Evolutionary conservation across 2,888 invertebrate genomes (phyloP).

Genomic region (Acrocyrtus sp.): DNA sequence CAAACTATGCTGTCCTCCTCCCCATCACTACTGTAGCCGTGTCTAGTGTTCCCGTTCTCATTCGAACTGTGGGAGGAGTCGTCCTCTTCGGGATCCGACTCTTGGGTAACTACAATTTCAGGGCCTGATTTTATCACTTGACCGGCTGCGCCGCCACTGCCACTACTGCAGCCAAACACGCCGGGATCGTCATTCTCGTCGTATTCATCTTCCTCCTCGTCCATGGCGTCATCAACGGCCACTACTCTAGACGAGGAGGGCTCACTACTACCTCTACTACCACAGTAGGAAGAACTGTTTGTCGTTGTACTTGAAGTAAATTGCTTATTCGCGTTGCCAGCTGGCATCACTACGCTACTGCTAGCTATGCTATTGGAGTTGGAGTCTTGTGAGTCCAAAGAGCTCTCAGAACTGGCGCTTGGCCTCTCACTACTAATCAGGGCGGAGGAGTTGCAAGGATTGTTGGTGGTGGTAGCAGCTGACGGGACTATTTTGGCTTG

Average conservation of each 20-base stretch:
- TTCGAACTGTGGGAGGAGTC: constrained; percentile 19
- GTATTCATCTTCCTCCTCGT: constrained; percentile 3
- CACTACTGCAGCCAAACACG: not conserved
- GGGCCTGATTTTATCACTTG: constrained; percentile 42
- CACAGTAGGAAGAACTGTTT: constrained; percentile 3
- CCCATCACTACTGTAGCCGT: constrained; percentile 47
- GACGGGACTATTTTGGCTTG: not conserved
- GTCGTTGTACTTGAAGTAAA: constrained; percentile 12
- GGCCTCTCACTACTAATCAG: not conserved
- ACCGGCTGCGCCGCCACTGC: not conserved
- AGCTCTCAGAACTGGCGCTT: not conserved
- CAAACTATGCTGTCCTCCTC: constrained; percentile 51
- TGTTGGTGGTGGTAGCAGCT: not conserved
- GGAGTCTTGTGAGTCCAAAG: constrained; percentile 5
- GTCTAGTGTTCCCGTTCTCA: constrained; percentile 39
- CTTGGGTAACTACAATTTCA: constrained; percentile 60
- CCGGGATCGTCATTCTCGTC: not conserved
- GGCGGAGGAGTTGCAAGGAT: not conserved
- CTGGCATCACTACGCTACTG: no score
- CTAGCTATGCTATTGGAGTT: not conserved
- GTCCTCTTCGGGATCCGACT: constrained; percentile 44
- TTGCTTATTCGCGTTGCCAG: no score
- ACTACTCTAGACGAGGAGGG: constrained; percentile 10
- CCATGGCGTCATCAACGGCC: constrained; percentile 8
- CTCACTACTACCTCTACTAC: not conserved